A percentile compares a stretch with the other conserved stretches of the same genome.
Evolutionary conservation across 2,113 vertebrate genomes (phyloP).

Genomic region (Lathamus discolor): DNA sequence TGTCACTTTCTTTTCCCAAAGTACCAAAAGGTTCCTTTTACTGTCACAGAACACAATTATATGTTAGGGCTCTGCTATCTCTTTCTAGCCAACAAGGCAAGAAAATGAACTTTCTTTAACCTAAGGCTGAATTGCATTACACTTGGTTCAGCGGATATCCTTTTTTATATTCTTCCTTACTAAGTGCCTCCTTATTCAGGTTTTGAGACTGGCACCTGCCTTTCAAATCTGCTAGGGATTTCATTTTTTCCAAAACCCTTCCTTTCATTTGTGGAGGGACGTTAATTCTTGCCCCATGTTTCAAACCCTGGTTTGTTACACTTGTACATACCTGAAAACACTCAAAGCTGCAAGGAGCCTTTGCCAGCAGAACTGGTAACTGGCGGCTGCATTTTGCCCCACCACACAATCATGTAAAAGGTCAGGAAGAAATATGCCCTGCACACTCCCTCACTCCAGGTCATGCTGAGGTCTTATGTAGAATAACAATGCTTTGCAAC

Average conservation of each 20-base stretch:
- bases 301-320: neutral
- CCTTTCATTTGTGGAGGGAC: neutral
- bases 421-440: neutral
- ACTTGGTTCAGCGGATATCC: neutral
- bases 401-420: neutral
- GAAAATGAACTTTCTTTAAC: conserved; percentile 56
- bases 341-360: neutral
- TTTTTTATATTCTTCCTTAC: neutral
- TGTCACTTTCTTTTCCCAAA: conserved; percentile 25
- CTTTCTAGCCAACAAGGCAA: conserved; percentile 50
- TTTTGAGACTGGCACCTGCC: neutral
- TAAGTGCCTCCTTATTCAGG: neutral
- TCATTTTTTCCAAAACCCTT: neutral
- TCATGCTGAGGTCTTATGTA: neutral
- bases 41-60: conserved; percentile 39
- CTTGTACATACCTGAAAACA: neutral
- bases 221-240: neutral
- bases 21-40: conserved; percentile 38
- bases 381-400: neutral
- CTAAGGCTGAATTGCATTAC: conserved; percentile 34
- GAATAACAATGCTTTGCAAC: neutral
- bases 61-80: conserved; percentile 5
- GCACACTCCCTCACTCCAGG: accelerated
- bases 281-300: neutral
- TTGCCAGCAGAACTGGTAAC: neutral